These are phyloP conservation scores for Acleris literana DNA, from an alignment of 2,888 invertebrate species.

Conservation along the genomic window DNA sequence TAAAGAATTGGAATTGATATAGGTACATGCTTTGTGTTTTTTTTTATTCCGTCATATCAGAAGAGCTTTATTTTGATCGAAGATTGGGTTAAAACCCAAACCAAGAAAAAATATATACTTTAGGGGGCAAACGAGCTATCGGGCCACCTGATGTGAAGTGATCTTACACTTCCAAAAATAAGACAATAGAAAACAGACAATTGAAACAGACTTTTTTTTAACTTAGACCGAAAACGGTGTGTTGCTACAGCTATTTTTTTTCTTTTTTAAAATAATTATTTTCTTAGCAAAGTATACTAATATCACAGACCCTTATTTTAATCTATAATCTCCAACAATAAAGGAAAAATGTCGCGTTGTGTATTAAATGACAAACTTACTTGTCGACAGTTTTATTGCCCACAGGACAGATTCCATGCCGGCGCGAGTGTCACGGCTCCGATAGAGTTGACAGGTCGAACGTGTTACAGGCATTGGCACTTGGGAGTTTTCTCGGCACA, in stretches of 20 bases:
- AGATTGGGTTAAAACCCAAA: no score
- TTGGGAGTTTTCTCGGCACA: slow-evolving; percentile 22
- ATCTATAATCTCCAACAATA: not conserved
- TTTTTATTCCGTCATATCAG: not conserved
- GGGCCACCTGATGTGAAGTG: no score
- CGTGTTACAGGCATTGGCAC: slow-evolving; percentile 32
- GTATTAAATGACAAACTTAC: slow-evolving; percentile 31
- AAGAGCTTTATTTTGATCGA: no score
- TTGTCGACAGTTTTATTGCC: slow-evolving; percentile 36
- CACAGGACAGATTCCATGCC: slow-evolving; percentile 32
- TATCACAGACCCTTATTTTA: not conserved
- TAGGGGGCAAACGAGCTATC: no score
- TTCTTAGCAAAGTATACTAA: no score
- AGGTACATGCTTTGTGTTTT: not conserved
- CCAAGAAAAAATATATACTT: no score
- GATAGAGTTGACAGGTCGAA: slow-evolving; percentile 35
- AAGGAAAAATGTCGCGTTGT: slow-evolving; percentile 13
- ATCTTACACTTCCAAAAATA: no score
- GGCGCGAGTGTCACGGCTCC: slow-evolving; percentile 17
- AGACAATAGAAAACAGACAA: no score
- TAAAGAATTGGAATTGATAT: slow-evolving; percentile 18
- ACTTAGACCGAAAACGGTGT: no score
- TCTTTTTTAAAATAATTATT: no score
- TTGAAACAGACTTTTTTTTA: no score
- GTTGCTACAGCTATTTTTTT: no score